These are phyloP conservation scores for Malurus splendens DNA, from an alignment of 2,797 vertebrate genomes.

Conservation along the genomic window DNA sequence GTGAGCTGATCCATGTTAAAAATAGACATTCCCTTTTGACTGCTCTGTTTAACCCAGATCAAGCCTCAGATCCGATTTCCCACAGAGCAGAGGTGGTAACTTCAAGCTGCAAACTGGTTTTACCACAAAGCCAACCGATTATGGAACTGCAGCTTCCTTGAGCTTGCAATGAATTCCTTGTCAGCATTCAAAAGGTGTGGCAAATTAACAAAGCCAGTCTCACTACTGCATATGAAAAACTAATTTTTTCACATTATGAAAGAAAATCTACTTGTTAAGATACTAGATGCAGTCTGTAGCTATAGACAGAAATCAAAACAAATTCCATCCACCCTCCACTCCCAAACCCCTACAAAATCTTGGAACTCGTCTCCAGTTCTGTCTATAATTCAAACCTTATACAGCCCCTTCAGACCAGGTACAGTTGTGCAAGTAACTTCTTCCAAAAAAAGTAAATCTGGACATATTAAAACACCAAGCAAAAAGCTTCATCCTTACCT, in stretches of 20 bases:
- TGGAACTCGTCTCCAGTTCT: not conserved
- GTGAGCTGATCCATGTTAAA: constrained; percentile 2
- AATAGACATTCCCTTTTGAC: not conserved
- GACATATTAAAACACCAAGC: not conserved
- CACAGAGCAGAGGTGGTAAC: rapidly evolving
- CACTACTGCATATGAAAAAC: not conserved
- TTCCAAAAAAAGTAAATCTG: not conserved
- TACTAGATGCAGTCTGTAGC: not conserved
- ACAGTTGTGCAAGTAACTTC: not conserved
- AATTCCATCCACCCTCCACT: not conserved
- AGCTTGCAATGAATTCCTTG: not conserved
- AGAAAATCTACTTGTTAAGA: not conserved
- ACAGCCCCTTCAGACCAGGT: not conserved
- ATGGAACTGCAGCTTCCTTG: not conserved
- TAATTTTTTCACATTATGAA: not conserved
- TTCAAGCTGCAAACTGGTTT: not conserved
- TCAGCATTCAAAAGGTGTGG: not conserved
- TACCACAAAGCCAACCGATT: rapidly evolving
- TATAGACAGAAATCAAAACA: not conserved
- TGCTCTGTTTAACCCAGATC: not conserved
- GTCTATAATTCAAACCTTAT: not conserved
- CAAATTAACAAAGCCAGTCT: not conserved
- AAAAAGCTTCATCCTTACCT: not conserved
- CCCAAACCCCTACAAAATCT: not conserved
- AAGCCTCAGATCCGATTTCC: not conserved